Evolutionary conservation across 1,140 invertebrate species (phyloP).

Genomic region (Sinonovacula constricta): DNA sequence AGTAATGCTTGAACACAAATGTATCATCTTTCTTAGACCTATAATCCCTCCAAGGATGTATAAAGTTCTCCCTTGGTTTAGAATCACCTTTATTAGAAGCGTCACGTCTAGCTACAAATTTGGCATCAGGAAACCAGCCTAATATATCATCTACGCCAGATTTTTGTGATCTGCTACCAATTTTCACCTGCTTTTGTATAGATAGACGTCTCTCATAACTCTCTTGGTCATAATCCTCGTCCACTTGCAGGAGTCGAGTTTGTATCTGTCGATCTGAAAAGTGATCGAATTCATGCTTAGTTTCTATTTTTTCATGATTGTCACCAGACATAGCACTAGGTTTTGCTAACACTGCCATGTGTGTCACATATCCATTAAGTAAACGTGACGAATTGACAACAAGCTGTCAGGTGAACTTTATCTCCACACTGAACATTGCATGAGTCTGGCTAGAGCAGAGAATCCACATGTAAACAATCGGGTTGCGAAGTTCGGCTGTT

Average conservation of each 20-base stretch:
- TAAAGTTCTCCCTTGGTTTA: constrained; percentile 32
- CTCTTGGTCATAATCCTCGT: constrained; percentile 53
- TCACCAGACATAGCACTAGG: constrained; percentile 55
- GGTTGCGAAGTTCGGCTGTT: constrained; percentile 46
- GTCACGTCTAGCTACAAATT: constrained; percentile 54
- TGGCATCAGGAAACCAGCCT: constrained; percentile 64
- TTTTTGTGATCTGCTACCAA: constrained; percentile 22
- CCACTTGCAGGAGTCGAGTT: constrained; percentile 64
- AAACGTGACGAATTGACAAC: neutral
- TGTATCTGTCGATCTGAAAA: constrained; percentile 67
- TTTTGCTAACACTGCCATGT: constrained; percentile 54
- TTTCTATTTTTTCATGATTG: constrained; percentile 51
- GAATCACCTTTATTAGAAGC: constrained; percentile 29
- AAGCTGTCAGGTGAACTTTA: constrained; percentile 9
- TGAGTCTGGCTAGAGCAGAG: no score
- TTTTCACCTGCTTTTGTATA: constrained; percentile 21
- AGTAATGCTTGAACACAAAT: constrained; percentile 71
- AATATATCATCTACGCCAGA: constrained; percentile 51
- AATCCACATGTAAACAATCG: constrained; percentile 48
- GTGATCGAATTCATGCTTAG: constrained; percentile 64
- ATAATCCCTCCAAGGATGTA: constrained; percentile 57
- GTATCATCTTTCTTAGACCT: constrained; percentile 49
- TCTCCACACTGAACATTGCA: neutral
- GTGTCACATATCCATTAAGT: neutral
- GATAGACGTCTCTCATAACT: constrained; percentile 39